Evolutionary conservation across 2,888 invertebrate genomes (phyloP).

Genomic region (Drosophila sordidula): DNA sequence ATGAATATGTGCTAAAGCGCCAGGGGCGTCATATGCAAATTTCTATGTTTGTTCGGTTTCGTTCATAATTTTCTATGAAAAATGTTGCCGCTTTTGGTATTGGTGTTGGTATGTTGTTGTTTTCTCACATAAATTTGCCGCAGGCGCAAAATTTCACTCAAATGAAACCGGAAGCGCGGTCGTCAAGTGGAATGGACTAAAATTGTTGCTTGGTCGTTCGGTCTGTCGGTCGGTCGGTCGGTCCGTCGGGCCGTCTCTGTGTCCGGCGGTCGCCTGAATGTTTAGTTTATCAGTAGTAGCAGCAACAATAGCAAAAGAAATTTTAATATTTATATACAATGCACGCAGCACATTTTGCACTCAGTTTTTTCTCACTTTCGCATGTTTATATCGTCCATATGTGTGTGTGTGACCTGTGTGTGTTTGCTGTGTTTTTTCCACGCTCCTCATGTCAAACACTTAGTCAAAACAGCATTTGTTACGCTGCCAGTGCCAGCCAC

Average conservation of each 20-base stretch:
- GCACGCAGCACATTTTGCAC: constrained; percentile 71
- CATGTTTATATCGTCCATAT: constrained; percentile 46
- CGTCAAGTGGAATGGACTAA: constrained; percentile 74
- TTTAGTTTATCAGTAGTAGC: constrained; percentile 47
- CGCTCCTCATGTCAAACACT: constrained; percentile 82
- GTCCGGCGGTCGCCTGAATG: constrained; percentile 47
- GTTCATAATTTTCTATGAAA: constrained; percentile 77
- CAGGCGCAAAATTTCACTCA: constrained; percentile 80
- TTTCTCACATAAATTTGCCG: constrained; percentile 80
- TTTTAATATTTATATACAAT: constrained; percentile 49
- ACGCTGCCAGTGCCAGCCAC: constrained; percentile 78
- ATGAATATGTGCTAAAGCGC: constrained; percentile 59
- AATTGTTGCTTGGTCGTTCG: constrained; percentile 39
- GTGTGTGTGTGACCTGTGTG: constrained; percentile 23
- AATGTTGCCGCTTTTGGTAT: constrained; percentile 45
- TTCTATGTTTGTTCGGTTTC: constrained; percentile 47
- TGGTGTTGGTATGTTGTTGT: constrained; percentile 34
- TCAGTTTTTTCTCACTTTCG: constrained; percentile 74
- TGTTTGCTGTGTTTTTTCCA: constrained; percentile 60
- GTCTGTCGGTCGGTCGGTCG: constrained; percentile 20
- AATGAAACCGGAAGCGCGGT: constrained; percentile 77
- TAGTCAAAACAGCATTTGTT: constrained; percentile 82
- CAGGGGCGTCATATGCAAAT: constrained; percentile 69
- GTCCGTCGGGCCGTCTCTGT: constrained; percentile 3
- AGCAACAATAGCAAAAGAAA: constrained; percentile 38